Base-by-base conservation (phyloP, 2,888 invertebrate species). In the Gortyna flavago region DNA sequence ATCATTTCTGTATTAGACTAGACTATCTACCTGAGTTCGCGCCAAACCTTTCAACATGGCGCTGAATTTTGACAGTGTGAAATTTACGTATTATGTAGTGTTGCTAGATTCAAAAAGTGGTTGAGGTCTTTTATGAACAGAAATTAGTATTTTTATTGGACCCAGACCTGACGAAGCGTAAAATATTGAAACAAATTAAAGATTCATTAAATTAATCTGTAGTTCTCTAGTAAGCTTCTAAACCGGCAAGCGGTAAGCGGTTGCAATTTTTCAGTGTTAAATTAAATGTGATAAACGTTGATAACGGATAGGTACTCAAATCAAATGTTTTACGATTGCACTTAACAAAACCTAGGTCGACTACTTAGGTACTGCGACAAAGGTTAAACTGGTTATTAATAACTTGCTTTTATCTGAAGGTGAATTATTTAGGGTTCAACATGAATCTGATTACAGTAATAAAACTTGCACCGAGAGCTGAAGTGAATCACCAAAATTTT, bases 271-370 rank as follows among this genome's bases (percentile, higher is more conserved):
- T 82, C 64, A 62, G n/a, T 51, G 64, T 61, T 83, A 73, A 75
- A 79, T 74, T 69, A 73, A 87, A 73, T 72, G 41, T 62, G 71
- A 81, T 75, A 80, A 80, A 69, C 38, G 9, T 7, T 73, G 87
- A 76, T 81, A 82, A 74, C 32, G 25, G n/a, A 75, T 62, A 81
- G n/a, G n/a, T n/a, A n/a, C n/a, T n/a, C 59, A 74, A n/a, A n/a
- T n/a, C 62, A 72, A 84, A 75, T 73, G 74, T 59, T 77, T 77
- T 72, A 81, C 67, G 78, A 78, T 67, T 85, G 75, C 73, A 78
- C 73, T 83, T 68, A 72, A 81, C 70, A 75, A 75, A 79, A 79
- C 86, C 86, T 86, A 86, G 88, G 86, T 85, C 86, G 62, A 75
- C 83, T 57, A 67, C 77, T 78, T 69, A n/a, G n/a, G n/a, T n/a